Percentiles rank a stretch among this genome's conserved stretches.
These are phyloP conservation scores for Philereme vetulata DNA, from an alignment of 2,888 invertebrate genomes.

Conservation along the genomic window DNA sequence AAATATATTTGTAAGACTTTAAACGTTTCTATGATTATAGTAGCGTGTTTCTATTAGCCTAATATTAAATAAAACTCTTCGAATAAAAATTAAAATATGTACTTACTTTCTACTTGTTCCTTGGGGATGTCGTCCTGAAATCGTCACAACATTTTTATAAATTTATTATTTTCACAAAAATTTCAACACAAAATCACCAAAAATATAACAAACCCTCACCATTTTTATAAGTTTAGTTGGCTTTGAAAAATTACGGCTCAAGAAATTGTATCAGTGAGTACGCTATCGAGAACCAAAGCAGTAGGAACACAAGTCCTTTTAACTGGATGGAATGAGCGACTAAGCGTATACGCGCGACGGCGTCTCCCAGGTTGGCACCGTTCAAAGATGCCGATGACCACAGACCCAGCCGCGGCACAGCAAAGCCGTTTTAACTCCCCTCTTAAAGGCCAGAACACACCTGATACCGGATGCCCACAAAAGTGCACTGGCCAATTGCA, in stretches of 20 bases:
- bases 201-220: constrained; percentile 31
- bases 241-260: constrained; percentile 36
- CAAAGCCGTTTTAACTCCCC: constrained; percentile 68
- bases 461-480: constrained; percentile 55
- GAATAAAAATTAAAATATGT: constrained; percentile 2
- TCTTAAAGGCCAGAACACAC: constrained; percentile 67
- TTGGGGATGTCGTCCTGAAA: constrained; percentile 90
- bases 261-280: constrained; percentile 65
- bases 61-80: not conserved
- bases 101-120: constrained; percentile 90
- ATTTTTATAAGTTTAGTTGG: constrained; percentile 23
- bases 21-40: too few relatives aligned
- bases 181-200: constrained; percentile 23
- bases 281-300: constrained; percentile 68
- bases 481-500: constrained; percentile 51
- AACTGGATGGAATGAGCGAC: constrained; percentile 76
- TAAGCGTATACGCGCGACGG: constrained; percentile 64
- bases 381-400: constrained; percentile 47
- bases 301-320: constrained; percentile 74
- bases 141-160: constrained; percentile 49
- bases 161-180: constrained; percentile 38
- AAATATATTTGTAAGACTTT: too few relatives aligned
- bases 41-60: too few relatives aligned
- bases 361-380: constrained; percentile 75
- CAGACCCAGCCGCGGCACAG: constrained; percentile 54